A percentile compares a stretch with the other conserved stretches of the same genome.
Conservation (phyloP, 1,140 invertebrate species). For the Globodera rostochiensis region DNA sequence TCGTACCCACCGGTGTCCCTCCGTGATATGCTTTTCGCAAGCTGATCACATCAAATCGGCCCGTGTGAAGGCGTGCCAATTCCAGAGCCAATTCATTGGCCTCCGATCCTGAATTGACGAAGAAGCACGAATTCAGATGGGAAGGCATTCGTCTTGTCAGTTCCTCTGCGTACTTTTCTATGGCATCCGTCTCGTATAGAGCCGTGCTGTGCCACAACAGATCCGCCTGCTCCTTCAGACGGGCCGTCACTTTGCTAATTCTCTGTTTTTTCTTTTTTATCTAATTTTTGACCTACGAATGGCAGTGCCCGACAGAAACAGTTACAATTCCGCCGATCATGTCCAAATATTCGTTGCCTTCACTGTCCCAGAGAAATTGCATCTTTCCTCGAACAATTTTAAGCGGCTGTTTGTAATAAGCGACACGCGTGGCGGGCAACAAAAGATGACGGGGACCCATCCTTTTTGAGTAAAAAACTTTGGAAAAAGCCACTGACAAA, state of each 20-base stretch:
- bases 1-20: constrained; percentile 73
- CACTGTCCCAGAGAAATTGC: constrained; percentile 88
- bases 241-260: constrained; percentile 73
- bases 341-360: constrained; percentile 84
- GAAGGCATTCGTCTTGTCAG: constrained; percentile 80
- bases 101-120: constrained; percentile 94
- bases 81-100: constrained; percentile 90
- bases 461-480: background rate
- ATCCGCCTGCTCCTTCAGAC: constrained; percentile 77
- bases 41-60: constrained; percentile 81
- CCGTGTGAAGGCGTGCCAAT: constrained; percentile 82
- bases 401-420: constrained; percentile 80
- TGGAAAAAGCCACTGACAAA: background rate
- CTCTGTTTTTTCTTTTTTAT: background rate
- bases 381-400: constrained; percentile 81
- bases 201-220: constrained; percentile 84
- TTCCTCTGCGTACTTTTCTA: constrained; percentile 86
- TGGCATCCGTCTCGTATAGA: constrained; percentile 83
- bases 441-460: background rate
- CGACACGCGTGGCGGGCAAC: background rate
- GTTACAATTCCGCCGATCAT: constrained; percentile 90
- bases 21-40: constrained; percentile 87
- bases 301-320: constrained; percentile 93
- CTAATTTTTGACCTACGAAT: constrained; percentile 78
- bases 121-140: constrained; percentile 78